A percentile compares a stretch with the other conserved stretches of the same genome.
These are phyloP conservation scores for Halocynthia roretzi DNA, from an alignment of 23 tunicate genomes.

Conservation along the genomic window DNA sequence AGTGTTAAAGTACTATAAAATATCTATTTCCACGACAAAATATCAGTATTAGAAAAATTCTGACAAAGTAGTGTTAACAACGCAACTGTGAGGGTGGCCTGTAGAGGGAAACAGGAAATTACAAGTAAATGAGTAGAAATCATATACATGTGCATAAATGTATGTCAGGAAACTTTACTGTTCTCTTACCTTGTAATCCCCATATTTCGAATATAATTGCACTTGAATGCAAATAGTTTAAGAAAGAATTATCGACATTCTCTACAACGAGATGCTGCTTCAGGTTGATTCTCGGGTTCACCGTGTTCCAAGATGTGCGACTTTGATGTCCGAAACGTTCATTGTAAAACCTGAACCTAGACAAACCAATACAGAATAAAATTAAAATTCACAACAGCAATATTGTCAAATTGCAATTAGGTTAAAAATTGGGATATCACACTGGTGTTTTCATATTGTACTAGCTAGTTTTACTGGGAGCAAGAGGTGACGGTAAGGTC, in stretches of 20 bases:
- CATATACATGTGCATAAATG: no score
- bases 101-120: background rate
- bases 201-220: slow-evolving; percentile 72
- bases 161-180: background rate
- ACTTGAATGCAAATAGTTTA: slow-evolving; percentile 40
- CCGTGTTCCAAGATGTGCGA: slow-evolving; percentile 28
- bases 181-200: slow-evolving; percentile 72
- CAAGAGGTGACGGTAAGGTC: no score
- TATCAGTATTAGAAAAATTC: background rate
- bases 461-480: no score
- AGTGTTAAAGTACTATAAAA: background rate
- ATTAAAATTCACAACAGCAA: no score
- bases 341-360: slow-evolving; percentile 49
- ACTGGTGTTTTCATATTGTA: no score
- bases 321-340: slow-evolving; percentile 34
- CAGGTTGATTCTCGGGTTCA: slow-evolving; percentile 37
- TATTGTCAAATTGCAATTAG: no score
- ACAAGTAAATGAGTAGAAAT: background rate
- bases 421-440: no score
- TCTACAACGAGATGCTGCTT: slow-evolving; percentile 40
- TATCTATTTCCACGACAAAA: no score
- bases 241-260: slow-evolving; percentile 31
- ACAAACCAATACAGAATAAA: background rate
- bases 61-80: background rate
- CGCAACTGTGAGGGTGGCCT: background rate